phyloP scores from a whole-genome alignment of 2,888 invertebrate species.

The Drosophila nr. perissopoda region DNA sequence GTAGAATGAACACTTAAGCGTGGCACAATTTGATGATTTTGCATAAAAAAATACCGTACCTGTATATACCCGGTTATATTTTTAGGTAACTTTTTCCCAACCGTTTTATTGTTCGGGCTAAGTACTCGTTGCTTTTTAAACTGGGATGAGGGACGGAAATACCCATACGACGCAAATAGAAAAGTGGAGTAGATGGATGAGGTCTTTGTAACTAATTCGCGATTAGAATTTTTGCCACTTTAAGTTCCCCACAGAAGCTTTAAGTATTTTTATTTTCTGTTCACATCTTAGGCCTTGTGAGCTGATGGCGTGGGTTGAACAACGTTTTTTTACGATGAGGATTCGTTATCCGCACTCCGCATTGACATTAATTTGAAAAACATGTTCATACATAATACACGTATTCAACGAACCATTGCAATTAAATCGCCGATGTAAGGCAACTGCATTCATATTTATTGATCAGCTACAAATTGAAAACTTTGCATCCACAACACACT shows the following conservation, averaged over 20 bases:
- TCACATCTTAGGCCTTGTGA: not conserved
- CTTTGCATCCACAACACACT: slow-evolving; percentile 10
- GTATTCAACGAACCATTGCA: slow-evolving; percentile 15
- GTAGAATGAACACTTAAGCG: not conserved
- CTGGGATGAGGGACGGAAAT: not conserved
- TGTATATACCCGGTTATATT: not conserved
- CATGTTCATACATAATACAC: not conserved
- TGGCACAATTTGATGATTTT: not conserved
- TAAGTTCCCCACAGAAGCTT: not conserved
- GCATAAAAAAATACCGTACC: not conserved
- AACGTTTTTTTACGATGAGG: not conserved
- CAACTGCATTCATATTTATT: slow-evolving; percentile 32
- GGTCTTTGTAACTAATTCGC: not conserved
- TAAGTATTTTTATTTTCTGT: not conserved
- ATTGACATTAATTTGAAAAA: not conserved
- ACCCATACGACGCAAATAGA: not conserved
- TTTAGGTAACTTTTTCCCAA: not conserved
- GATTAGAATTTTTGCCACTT: not conserved
- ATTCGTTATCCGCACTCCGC: not conserved
- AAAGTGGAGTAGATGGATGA: not conserved
- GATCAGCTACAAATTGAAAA: slow-evolving; percentile 18
- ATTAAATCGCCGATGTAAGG: slow-evolving; percentile 5
- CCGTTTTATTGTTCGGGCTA: not conserved
- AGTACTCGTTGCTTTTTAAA: not conserved
- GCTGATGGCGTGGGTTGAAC: not conserved